Conservation (phyloP, 1,140 invertebrate species). For the Oreohelix idahoensis region DNA sequence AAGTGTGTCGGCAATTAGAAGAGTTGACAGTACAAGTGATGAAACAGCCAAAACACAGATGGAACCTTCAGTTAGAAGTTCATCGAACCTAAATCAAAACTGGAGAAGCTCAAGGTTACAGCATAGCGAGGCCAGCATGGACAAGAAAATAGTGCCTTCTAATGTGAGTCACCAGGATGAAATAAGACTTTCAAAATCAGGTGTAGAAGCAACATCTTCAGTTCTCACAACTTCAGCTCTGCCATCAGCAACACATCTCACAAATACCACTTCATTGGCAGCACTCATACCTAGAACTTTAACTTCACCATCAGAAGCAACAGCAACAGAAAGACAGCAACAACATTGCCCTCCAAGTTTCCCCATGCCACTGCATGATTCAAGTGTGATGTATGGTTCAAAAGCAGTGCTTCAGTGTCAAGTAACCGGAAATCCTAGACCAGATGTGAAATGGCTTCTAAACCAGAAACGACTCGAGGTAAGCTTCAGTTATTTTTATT, state of each 20-base stretch:
- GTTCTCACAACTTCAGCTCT: neutral
- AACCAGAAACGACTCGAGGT: conserved; percentile 53
- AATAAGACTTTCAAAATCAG: neutral
- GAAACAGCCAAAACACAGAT: neutral
- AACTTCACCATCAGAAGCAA: neutral
- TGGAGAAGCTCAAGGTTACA: neutral
- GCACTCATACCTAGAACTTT: neutral
- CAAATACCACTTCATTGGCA: neutral
- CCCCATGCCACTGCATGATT: conserved; percentile 46
- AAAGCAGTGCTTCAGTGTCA: conserved; percentile 71
- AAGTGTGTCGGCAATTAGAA: neutral
- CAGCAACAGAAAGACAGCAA: neutral
- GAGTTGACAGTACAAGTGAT: neutral
- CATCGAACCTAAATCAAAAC: neutral
- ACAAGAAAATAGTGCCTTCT: neutral
- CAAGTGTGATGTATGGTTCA: conserved; percentile 72
- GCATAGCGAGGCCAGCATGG: neutral
- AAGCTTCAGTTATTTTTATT: neutral
- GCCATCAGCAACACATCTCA: too few species aligned
- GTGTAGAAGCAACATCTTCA: neutral
- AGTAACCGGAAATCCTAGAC: conserved; percentile 60
- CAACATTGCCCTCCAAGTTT: conserved; percentile 48
- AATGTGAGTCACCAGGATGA: neutral
- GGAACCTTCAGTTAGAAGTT: neutral
- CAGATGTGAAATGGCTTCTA: conserved; percentile 63